Conservation (phyloP, 2,888 invertebrate genomes). For the Palloptera scutellata region DNA sequence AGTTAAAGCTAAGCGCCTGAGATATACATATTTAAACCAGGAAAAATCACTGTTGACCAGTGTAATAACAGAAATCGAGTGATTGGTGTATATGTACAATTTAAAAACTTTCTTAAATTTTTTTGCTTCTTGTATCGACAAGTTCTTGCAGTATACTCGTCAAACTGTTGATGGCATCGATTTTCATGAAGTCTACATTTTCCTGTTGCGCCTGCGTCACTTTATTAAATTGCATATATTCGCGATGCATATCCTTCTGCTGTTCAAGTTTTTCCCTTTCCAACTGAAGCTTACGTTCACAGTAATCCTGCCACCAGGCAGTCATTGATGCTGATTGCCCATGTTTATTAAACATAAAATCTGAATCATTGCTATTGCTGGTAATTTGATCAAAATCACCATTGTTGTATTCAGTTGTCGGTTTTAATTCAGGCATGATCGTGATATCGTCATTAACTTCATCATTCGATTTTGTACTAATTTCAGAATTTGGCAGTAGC, state of each 20-base stretch:
- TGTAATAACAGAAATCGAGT: too few species aligned
- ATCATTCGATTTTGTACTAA: constrained; percentile 57
- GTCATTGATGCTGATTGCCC: constrained; percentile 40
- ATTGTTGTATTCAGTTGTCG: constrained; percentile 54
- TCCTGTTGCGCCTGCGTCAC: constrained; percentile 62
- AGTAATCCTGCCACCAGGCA: constrained; percentile 62
- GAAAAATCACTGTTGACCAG: too few species aligned
- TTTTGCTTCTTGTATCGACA: constrained; percentile 57
- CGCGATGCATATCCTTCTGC: constrained; percentile 59
- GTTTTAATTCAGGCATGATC: constrained; percentile 52
- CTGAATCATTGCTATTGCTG: constrained; percentile 23
- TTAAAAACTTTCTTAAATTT: constrained; percentile 29
- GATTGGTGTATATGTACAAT: too few species aligned
- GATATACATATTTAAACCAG: too few species aligned
- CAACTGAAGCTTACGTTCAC: constrained; percentile 59
- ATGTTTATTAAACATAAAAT: constrained; percentile 6
- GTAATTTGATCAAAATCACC: constrained; percentile 32
- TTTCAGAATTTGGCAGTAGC: constrained; percentile 51
- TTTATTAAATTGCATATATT: constrained; percentile 62
- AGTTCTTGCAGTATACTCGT: constrained; percentile 61
- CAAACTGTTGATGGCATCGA: constrained; percentile 62
- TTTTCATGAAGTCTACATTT: constrained; percentile 62
- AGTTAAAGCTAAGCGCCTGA: too few species aligned
- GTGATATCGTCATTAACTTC: constrained; percentile 57
- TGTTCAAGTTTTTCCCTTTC: constrained; percentile 61